Conservation (phyloP, 1,140 invertebrate species). For the Hetaerina americana region DNA sequence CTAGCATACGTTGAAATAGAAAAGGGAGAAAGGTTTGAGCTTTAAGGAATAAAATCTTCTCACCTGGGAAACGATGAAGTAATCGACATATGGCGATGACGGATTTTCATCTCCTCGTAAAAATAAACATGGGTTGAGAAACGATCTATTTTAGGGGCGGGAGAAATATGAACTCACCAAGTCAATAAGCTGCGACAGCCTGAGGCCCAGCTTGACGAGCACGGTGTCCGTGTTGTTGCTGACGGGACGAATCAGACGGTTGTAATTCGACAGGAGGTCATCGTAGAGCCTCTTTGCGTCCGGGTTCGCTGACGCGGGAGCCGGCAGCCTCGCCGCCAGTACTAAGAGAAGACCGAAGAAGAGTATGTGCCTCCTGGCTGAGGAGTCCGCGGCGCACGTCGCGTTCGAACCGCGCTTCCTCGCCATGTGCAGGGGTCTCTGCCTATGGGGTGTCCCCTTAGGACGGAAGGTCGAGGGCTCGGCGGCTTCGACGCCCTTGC, state of each 20-base stretch:
- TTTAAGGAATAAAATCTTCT: too few relatives aligned
- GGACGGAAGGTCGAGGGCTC: conserved; percentile 20
- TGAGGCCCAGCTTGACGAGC: conserved; percentile 78
- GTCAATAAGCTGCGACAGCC: conserved; percentile 91
- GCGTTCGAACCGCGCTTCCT: conserved; percentile 21
- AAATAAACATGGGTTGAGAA: too few relatives aligned
- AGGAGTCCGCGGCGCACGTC: conserved; percentile 21
- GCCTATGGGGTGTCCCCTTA: not conserved
- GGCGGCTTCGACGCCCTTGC: conserved; percentile 25
- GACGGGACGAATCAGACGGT: conserved; percentile 86
- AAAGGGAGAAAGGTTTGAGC: too few relatives aligned
- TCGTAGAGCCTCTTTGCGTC: conserved; percentile 88
- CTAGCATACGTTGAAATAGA: too few relatives aligned
- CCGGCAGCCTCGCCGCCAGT: not conserved
- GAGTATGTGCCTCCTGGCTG: conserved; percentile 15
- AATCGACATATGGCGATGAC: too few relatives aligned
- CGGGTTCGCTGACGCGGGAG: conserved; percentile 46
- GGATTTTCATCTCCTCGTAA: too few relatives aligned
- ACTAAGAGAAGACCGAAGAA: not conserved
- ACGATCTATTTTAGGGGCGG: too few relatives aligned
- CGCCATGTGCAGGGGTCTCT: not conserved
- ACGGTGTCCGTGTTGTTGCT: conserved; percentile 87
- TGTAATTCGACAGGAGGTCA: conserved; percentile 91
- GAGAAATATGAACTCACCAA: conserved; percentile 48
- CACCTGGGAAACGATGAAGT: too few relatives aligned